Evolutionary conservation across 2,113 vertebrate genomes (phyloP).

Genomic region (Ophiodon elongatus): DNA sequence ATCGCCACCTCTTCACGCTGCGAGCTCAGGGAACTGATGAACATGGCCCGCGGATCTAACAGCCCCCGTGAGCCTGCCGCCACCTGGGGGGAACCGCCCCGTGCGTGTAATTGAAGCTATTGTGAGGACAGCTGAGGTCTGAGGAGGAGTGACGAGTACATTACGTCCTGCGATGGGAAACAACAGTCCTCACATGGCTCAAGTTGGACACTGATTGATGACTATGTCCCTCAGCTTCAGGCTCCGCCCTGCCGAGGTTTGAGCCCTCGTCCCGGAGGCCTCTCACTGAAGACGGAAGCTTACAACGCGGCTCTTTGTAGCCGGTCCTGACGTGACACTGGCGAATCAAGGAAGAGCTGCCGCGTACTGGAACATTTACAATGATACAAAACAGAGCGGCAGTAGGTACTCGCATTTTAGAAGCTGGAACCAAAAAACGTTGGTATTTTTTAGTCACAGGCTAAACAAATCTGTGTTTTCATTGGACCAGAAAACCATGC

Average conservation of each 20-base stretch:
- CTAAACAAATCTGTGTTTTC: neutral
- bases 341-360: neutral
- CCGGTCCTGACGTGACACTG: neutral
- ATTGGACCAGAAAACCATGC: neutral
- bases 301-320: neutral
- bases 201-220: slow-evolving; percentile 57
- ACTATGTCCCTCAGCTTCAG: slow-evolving; percentile 9
- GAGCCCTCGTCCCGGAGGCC: neutral
- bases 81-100: slow-evolving; percentile 36
- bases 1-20: slow-evolving; percentile 49
- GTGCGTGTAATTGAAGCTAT: slow-evolving; percentile 78
- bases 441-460: neutral
- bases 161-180: too few relatives aligned
- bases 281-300: slow-evolving; percentile 7
- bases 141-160: slow-evolving; percentile 41
- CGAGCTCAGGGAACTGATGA: slow-evolving; percentile 57
- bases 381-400: neutral
- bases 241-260: neutral
- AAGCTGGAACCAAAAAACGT: neutral
- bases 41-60: slow-evolving; percentile 55
- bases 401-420: too few relatives aligned
- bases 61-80: slow-evolving; percentile 45
- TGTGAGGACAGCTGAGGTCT: slow-evolving; percentile 80
- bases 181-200: slow-evolving; percentile 31
- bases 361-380: neutral